phyloP scores from a whole-genome alignment of 2,888 invertebrate genomes.

The Deroplatys truncata region DNA sequence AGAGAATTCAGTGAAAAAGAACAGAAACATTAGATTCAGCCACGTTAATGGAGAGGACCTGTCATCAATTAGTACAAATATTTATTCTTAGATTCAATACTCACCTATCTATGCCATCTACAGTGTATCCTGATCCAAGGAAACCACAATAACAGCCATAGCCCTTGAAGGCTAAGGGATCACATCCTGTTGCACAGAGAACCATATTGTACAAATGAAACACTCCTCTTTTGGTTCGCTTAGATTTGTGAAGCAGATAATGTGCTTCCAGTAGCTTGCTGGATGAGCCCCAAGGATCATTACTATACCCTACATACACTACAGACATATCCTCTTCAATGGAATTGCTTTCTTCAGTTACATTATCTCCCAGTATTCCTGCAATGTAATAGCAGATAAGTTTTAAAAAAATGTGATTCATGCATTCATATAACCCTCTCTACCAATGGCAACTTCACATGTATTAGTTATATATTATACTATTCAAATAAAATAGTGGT shows the following conservation, averaged over 20 bases:
- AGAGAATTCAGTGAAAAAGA: neutral
- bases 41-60: neutral
- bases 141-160: constrained; percentile 91
- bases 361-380: neutral
- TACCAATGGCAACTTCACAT: too few species aligned
- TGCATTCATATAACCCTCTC: too few species aligned
- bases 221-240: constrained; percentile 66
- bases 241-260: constrained; percentile 15
- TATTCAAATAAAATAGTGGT: too few species aligned
- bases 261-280: constrained; percentile 26
- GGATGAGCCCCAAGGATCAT: constrained; percentile 42
- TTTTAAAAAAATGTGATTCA: too few species aligned
- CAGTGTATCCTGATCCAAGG: constrained; percentile 71
- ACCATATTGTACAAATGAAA: constrained; percentile 82
- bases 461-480: too few species aligned
- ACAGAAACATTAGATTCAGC: neutral
- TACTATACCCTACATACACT: constrained; percentile 36
- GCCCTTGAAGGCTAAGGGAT: constrained; percentile 77
- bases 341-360: neutral
- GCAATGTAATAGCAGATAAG: neutral
- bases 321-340: neutral
- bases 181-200: constrained; percentile 78
- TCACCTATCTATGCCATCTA: constrained; percentile 78
- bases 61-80: neutral
- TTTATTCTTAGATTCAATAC: neutral